Evolutionary conservation across 2,797 vertebrate genomes (phyloP).

Genomic region (Nasua narica): DNA sequence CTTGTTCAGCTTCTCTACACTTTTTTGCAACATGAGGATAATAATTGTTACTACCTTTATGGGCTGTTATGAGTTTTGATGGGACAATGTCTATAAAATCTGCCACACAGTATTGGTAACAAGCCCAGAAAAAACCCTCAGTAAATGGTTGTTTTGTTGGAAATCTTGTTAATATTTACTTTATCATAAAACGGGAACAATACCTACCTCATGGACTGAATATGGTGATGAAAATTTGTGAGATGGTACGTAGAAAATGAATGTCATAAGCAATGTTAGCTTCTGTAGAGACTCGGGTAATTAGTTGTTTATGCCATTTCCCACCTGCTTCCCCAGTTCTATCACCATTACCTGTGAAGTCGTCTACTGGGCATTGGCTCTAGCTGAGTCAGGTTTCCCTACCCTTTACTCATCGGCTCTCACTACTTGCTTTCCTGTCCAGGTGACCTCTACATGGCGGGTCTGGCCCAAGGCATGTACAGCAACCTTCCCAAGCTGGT

Average conservation of each 20-base stretch:
- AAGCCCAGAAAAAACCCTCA: background rate
- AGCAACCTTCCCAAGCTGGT: conserved; percentile 95
- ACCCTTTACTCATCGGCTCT: background rate
- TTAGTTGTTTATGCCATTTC: background rate
- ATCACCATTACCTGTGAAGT: background rate
- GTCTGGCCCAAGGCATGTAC: conserved; percentile 95
- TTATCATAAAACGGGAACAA: background rate
- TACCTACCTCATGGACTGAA: background rate
- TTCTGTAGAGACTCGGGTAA: background rate
- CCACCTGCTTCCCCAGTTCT: rapidly evolving
- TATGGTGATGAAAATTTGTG: background rate
- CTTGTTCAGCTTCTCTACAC: background rate
- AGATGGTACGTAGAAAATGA: background rate
- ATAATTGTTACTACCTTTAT: background rate
- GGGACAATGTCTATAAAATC: background rate
- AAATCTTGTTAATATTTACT: background rate
- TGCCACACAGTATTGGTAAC: background rate
- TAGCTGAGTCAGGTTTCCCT: background rate
- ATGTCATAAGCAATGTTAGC: background rate
- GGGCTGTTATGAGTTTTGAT: background rate
- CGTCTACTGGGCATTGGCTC: background rate
- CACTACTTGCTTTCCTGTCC: background rate
- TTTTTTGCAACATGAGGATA: background rate
- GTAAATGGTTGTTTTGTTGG: background rate
- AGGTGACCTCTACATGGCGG: conserved; percentile 98